A percentile compares a stretch with the other conserved stretches of the same genome.
Conservation (phyloP, 2,113 vertebrate species). For the Onychostruthus taczanowskii region DNA sequence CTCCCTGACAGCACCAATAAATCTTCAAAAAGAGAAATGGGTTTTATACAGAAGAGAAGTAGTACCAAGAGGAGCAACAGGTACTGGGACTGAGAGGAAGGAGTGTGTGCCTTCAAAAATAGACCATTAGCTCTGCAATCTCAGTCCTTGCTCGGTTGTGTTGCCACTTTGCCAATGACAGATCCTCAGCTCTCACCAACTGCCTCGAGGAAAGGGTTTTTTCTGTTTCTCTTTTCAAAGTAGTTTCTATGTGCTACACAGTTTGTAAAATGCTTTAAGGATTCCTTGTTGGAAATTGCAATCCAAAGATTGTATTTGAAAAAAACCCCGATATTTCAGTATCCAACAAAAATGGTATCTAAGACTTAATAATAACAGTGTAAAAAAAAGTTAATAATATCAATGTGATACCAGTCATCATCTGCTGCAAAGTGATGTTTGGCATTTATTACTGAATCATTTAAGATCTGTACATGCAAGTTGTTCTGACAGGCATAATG, state of each 20-base stretch:
- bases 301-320: neutral
- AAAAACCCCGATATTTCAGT: neutral
- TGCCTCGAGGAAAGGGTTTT: neutral
- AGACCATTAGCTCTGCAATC: neutral
- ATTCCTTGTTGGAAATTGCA: neutral
- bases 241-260: neutral
- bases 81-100: neutral
- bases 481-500: slow-evolving; percentile 10
- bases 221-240: neutral
- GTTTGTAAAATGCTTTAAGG: neutral
- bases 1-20: neutral
- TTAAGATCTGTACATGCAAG: slow-evolving; percentile 2
- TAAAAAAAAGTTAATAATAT: neutral
- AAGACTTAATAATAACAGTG: neutral
- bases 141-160: neutral
- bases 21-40: neutral
- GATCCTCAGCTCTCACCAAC: neutral
- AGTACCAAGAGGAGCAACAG: neutral
- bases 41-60: neutral
- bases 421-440: neutral
- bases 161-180: neutral
- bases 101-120: neutral
- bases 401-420: neutral
- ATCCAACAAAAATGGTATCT: neutral
- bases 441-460: neutral